phyloP scores from a whole-genome alignment of 2,797 vertebrate species.

The Halcyon smyrnensis region DNA sequence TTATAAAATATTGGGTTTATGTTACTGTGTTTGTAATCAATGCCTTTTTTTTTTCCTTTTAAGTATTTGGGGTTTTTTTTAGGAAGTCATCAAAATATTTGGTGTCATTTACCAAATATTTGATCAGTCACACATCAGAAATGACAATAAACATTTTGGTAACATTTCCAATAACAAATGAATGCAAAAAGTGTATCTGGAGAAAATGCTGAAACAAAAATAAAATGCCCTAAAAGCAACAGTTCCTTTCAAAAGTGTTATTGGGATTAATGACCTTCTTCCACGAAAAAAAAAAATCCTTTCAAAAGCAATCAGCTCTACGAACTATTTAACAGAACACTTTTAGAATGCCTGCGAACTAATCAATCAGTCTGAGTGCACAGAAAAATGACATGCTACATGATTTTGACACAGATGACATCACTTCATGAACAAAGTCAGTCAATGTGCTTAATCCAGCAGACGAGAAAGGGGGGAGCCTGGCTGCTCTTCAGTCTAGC shows the following conservation, averaged over 20 bases:
- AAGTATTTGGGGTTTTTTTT: neutral
- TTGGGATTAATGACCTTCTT: neutral
- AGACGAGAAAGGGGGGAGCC: neutral
- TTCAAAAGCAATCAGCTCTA: neutral
- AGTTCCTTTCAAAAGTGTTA: neutral
- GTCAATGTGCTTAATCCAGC: neutral
- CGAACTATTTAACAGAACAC: constrained; percentile 44
- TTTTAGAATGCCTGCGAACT: neutral
- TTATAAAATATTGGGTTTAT: neutral
- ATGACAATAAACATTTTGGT: neutral
- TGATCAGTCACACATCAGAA: neutral
- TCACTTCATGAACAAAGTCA: neutral
- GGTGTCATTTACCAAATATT: neutral
- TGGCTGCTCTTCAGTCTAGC: neutral
- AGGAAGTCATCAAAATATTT: neutral
- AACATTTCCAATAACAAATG: neutral
- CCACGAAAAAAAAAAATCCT: neutral
- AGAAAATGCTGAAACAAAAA: neutral
- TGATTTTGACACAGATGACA: constrained; percentile 25
- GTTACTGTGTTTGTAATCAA: neutral
- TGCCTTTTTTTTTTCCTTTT: neutral
- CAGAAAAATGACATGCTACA: neutral
- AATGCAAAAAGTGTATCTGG: neutral
- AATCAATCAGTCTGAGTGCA: constrained; percentile 55
- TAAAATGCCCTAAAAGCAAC: neutral